Evolutionary conservation across 2,113 vertebrate genomes (phyloP), one percentile per base, ranked within the genome.

Genomic region (Rhagologus leucostigma): DNA sequence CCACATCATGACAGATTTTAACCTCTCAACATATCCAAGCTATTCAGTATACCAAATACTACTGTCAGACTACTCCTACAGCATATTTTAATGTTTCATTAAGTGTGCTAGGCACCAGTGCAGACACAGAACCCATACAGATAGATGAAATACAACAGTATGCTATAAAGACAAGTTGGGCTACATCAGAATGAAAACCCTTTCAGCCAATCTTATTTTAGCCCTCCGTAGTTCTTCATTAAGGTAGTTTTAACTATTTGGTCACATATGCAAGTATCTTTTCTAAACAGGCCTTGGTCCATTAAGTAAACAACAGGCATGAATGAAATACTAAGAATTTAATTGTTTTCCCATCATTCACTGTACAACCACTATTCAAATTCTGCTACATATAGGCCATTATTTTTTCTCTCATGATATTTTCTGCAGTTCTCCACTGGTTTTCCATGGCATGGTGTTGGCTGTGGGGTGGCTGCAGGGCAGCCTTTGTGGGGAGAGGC

Each of bases 391-490:
- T 42, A 85, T 3, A 52, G 1, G 21, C 9, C 1, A 2, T 50
- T 33, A 15, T 35, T 35, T 47, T 67, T 74, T 76, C 33, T 41
- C 55, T 33, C 3, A 11, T 13, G 3, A 69, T 8, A 39, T 46
- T 82, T 89, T 79, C 56, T 63, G 47, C 20, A 42, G 35, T 5
- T 11, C 19, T 82, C 35, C 13, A 33, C 3, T 33, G 55, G 29
- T 10, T 47, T 84, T 81, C 37, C 1, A 0, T 19, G 16, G 26
- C 0, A 0, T 71, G 47, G 37, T 18, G 24, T 5, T 30, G 47
- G 23, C 69, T 9, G 5, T 2, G 3, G 3, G 55, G 27, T 20
- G 26, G 44, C 76, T 73, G 55, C 26, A n/a, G 49, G 27, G 44
- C 4, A 3, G 63, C 17, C 24, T 21, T 13, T 23, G 13, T 18